Evolutionary conservation across 64 coral and sea anemone species (phyloP), one percentile per base, ranked within the genome.

Genomic region (Dendronephthya gigantea): DNA sequence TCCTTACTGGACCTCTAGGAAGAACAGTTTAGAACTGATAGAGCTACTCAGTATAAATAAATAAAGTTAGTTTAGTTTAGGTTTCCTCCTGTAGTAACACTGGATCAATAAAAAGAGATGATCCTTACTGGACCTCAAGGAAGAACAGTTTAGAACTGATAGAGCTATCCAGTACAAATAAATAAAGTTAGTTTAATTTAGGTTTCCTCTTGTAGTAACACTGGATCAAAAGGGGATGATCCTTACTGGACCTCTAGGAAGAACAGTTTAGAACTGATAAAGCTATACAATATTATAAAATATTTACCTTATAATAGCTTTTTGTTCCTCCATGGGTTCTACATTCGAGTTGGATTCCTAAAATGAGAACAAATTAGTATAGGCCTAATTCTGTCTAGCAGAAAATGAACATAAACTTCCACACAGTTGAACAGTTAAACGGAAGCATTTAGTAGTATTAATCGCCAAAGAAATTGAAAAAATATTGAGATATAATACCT

Each of bases 331-430:
- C 32, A 34, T 79, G 1, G 72, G 72, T 79, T 79, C 72, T 14
- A 79, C 72, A 79, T 79, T 79, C 29, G 72, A 79, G 72, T 79
- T 79, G 15, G 72, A 79, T 79, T 79, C 72, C 72, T 79, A 39
- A 0, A 79, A 4, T 12, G 36, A 6, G 29, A 66, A 5, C 6
- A 66, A n/a, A n/a, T n/a, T n/a, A n/a, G n/a, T n/a, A n/a, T n/a
- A n/a, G n/a, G n/a, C n/a, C n/a, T n/a, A n/a, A n/a, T n/a, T n/a
- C n/a, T n/a, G n/a, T 62, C 2, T 6, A 62, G 17, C 19, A 62
- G 55, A 62, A 62, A 62, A 23, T 62, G 55, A 62, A 45, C 4
- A 45, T 11, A 45, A 45, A 45, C 4, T 45, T 45, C 4, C 41
- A 45, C 41, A 45, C 41, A 45, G 11, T 45, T 45, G 41, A 45